Base-by-base conservation (phyloP, 1,140 invertebrate species). In the Drosophila arizonae region DNA sequence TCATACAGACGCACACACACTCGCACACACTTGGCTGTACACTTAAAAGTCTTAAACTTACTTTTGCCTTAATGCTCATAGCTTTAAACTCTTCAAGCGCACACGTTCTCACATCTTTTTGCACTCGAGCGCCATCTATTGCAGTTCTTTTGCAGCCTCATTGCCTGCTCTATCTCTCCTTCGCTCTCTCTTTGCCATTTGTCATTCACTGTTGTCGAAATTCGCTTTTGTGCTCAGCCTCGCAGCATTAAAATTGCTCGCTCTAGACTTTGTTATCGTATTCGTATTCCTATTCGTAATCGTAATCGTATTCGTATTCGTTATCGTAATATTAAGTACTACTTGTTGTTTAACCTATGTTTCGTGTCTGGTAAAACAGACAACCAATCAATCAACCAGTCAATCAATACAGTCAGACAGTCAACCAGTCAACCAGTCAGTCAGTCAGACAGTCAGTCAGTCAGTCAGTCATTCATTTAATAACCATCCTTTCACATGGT, bases 261-360 rank as follows among this genome's bases (percentile, higher is more conserved):
- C 77, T 82, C 66, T 84, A 84, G 76, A 58, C 52, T 66, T 88
- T 87, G 82, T 82, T 39, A 54, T 84, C 64, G 80, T 72, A 60
- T 70, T 76, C 72, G 66, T 65, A 36, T 51, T 74, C 39, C 54
- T 70, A 33, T 52, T 71, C 65, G 72, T 69, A 45, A 46, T 55
- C 50, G 43, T 46, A 46, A 62, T 69, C 72, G 66, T 65, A 36
- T 51, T 74, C 39, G 58, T 70, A 33, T 57, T 71, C 65, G 72
- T 69, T 50, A 46, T 55, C 50, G 43, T 46, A 46, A 62, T 69
- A 36, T 43, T 74, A 79, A 67, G 66, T 67, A 84, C 54, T 86
- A 86, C 52, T 72, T 69, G 75, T 79, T 66, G 84, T 79, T 82
- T 50, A 33, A 81, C 68, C 67, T 81, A 52, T 68, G 64, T 76